Evolutionary conservation across 2,888 invertebrate genomes (phyloP).

Genomic region (Lumbricus terrestris): DNA sequence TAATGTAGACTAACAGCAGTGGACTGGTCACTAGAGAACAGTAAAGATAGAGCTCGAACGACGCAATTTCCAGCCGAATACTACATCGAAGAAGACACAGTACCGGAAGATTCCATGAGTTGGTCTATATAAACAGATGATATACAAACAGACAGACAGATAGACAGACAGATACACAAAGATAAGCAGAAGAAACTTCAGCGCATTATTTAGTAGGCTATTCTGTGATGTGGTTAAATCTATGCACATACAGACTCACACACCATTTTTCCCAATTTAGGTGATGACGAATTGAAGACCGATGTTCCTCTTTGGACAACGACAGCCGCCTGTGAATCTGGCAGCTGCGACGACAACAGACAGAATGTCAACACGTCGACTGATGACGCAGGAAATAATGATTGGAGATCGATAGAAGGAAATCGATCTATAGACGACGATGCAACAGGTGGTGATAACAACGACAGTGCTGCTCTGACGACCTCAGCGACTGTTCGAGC

Average conservation of each 20-base stretch:
- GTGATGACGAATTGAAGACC: neutral
- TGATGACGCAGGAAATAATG: neutral
- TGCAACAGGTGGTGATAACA: neutral
- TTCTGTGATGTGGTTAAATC: neutral
- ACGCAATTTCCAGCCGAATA: too few relatives aligned
- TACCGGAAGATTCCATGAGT: neutral
- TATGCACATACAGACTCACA: neutral
- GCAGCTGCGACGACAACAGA: neutral
- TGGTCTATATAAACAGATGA: neutral
- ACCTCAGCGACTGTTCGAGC: neutral
- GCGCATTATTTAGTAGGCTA: neutral
- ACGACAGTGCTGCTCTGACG: neutral
- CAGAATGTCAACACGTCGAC: neutral
- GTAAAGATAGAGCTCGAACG: too few relatives aligned
- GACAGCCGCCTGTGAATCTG: neutral
- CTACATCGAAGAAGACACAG: neutral
- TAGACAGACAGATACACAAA: neutral
- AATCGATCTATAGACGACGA: neutral
- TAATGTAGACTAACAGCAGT: too few relatives aligned
- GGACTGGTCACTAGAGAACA: too few relatives aligned
- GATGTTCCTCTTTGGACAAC: neutral
- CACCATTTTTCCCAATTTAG: neutral
- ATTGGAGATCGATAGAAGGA: neutral
- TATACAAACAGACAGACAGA: neutral
- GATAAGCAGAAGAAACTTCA: neutral